These are phyloP conservation scores for Ascidia mentula DNA, from an alignment of 23 tunicate genomes.

Conservation along the genomic window DNA sequence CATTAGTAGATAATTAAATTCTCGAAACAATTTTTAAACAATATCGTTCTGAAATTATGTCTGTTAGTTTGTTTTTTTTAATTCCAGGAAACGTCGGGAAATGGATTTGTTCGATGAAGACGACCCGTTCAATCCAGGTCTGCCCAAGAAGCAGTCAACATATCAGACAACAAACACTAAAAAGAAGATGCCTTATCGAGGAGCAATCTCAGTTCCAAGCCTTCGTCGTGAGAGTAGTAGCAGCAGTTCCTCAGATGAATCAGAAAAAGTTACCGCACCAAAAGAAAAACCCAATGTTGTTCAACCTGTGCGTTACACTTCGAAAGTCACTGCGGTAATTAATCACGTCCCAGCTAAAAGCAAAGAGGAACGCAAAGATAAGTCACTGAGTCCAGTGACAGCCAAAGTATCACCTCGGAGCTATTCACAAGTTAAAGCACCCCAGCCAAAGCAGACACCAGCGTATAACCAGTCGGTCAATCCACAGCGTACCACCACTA, in stretches of 20 bases:
- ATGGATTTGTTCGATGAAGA: neutral
- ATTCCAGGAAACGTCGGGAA: constrained; percentile 34
- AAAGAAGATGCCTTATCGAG: constrained; percentile 28
- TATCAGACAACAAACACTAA: neutral
- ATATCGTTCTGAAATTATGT: neutral
- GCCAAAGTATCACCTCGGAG: neutral
- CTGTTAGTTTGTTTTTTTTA: neutral
- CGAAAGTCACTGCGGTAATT: constrained; percentile 66
- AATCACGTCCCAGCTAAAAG: constrained; percentile 33
- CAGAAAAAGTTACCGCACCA: constrained; percentile 6
- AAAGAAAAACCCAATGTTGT: neutral
- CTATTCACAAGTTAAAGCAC: constrained; percentile 6
- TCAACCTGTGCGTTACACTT: constrained; percentile 48
- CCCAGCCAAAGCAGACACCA: neutral
- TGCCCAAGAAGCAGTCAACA: neutral
- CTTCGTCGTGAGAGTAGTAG: neutral
- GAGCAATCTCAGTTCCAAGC: constrained; percentile 30
- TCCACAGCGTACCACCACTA: neutral
- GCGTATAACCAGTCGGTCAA: neutral
- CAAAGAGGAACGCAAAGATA: neutral
- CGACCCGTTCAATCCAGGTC: neutral
- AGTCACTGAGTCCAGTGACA: neutral
- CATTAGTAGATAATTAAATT: neutral
- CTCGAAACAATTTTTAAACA: neutral
- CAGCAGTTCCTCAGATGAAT: neutral